phyloP scores from a whole-genome alignment of 1,140 invertebrate genomes.

The Ruditapes philippinarum region DNA sequence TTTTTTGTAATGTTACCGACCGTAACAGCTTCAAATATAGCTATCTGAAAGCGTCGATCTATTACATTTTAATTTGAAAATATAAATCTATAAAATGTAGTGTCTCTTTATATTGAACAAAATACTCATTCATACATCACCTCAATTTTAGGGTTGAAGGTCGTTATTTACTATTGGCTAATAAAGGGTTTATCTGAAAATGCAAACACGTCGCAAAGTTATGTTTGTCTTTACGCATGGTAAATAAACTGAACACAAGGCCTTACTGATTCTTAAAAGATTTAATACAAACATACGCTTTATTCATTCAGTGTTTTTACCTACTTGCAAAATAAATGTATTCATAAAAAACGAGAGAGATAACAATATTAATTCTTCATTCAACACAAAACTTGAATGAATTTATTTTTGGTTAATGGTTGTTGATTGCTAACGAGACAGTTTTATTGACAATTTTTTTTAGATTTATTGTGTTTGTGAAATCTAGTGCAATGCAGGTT shows the following conservation, averaged over 20 bases:
- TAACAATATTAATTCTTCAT: neutral
- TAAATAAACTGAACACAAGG: neutral
- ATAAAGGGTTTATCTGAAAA: neutral
- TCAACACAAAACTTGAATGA: slow-evolving; percentile 6
- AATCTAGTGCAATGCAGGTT: no score
- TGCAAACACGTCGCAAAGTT: neutral
- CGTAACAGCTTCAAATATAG: no score
- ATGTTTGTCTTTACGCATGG: slow-evolving; percentile 1
- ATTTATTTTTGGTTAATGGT: no score
- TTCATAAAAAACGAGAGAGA: neutral
- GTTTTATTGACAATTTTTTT: neutral
- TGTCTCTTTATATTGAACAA: no score
- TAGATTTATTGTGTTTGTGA: no score
- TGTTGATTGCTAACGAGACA: neutral
- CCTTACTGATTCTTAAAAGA: neutral
- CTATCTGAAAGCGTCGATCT: no score
- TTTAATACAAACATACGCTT: neutral
- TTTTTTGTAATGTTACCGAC: no score
- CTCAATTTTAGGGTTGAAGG: neutral
- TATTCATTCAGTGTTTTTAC: no score
- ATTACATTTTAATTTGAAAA: no score
- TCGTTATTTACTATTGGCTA: neutral
- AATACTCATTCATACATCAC: no score
- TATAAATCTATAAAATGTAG: no score
- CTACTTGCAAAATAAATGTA: neutral